Evolutionary conservation across 64 coral and sea anemone genomes (phyloP).

Genomic region (Porites lutea): DNA sequence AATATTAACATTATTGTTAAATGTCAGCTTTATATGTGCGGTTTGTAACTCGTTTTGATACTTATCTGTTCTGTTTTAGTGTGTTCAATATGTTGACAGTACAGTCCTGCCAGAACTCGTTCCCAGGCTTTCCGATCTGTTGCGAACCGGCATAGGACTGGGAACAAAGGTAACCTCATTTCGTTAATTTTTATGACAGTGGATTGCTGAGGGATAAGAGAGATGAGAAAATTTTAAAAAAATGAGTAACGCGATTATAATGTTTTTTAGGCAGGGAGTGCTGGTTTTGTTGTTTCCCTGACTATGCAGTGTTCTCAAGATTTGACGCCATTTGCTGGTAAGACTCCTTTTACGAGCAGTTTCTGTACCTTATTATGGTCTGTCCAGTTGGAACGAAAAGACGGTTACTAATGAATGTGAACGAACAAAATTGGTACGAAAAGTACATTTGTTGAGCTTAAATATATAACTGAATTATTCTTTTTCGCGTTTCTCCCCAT

Average conservation of each 20-base stretch:
- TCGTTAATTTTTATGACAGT: neutral
- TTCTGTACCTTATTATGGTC: too few species aligned
- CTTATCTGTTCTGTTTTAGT: conserved; percentile 46
- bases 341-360: neutral
- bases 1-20: neutral
- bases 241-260: neutral
- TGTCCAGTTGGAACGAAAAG: too few species aligned
- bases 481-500: too few species aligned
- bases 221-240: neutral
- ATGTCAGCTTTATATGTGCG: neutral
- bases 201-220: too few species aligned
- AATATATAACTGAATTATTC: too few species aligned
- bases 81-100: conserved; percentile 90
- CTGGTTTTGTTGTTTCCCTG: conserved; percentile 92
- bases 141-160: conserved; percentile 90
- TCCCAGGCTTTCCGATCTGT: conserved; percentile 84
- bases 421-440: too few species aligned
- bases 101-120: conserved; percentile 85
- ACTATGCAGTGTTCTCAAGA: conserved; percentile 85
- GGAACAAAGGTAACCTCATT: conserved; percentile 81
- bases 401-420: too few species aligned
- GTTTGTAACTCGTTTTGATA: neutral
- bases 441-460: too few species aligned
- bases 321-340: conserved; percentile 83
- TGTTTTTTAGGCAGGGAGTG: conserved; percentile 79